A percentile compares a stretch with the other conserved stretches of the same genome.
These are phyloP conservation scores for Vanessa tameamea DNA, from an alignment of 1,140 invertebrate genomes.

Conservation along the genomic window DNA sequence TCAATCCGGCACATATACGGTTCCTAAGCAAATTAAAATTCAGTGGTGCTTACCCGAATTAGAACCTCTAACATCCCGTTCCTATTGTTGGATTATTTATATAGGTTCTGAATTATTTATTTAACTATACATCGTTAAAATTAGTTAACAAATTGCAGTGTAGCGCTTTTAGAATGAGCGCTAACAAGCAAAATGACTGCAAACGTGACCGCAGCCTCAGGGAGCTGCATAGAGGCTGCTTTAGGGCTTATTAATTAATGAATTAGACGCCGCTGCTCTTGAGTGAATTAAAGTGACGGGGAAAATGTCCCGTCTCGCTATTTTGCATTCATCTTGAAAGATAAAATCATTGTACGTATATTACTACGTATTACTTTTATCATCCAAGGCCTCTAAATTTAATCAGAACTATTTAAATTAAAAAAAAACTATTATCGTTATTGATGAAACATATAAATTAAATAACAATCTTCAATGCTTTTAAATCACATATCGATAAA, in stretches of 20 bases:
- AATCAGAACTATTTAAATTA: not conserved
- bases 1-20: too few species aligned
- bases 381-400: too few species aligned
- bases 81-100: too few species aligned
- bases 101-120: not conserved
- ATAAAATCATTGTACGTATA: not conserved
- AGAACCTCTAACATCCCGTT: too few species aligned
- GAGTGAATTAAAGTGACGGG: constrained; percentile 17
- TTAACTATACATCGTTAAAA: not conserved
- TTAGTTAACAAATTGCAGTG: not conserved
- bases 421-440: not conserved
- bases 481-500: constrained; percentile 3
- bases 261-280: constrained; percentile 19
- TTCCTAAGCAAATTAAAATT: too few species aligned
- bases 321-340: not conserved
- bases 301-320: constrained; percentile 4
- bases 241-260: constrained; percentile 34
- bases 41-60: too few species aligned
- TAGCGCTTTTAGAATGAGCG: constrained; percentile 33
- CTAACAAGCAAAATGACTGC: constrained; percentile 33
- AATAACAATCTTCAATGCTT: constrained; percentile 4
- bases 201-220: constrained; percentile 33
- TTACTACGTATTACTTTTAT: too few species aligned
- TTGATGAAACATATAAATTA: not conserved
- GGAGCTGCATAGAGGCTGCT: constrained; percentile 32